Percentiles rank a stretch among this genome's conserved stretches.
These are phyloP conservation scores for Nomada goodeniana DNA, from an alignment of 2,888 invertebrate genomes.

Conservation along the genomic window DNA sequence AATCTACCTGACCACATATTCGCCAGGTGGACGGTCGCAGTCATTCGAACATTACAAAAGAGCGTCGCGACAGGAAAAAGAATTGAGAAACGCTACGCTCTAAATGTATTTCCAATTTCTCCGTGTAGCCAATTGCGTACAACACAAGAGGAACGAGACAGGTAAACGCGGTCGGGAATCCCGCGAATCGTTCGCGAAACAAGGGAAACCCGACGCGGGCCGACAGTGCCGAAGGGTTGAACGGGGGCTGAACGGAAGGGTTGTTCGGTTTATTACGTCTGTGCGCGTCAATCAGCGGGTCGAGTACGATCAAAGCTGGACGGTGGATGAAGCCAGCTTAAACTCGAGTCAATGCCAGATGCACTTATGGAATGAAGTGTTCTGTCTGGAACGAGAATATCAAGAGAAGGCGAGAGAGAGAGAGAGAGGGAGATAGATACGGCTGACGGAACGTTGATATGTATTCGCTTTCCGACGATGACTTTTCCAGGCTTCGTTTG, in stretches of 20 bases:
- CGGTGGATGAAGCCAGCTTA: constrained; percentile 52
- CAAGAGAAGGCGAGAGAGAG: not conserved
- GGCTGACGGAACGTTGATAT: constrained; percentile 7
- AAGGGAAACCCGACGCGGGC: constrained; percentile 14
- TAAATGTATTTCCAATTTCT: too few relatives aligned
- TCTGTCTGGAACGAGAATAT: constrained; percentile 32
- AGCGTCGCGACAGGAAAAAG: too few relatives aligned
- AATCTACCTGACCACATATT: too few relatives aligned
- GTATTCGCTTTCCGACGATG: constrained; percentile 9
- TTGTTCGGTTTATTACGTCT: constrained; percentile 55
- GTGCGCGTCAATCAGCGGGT: constrained; percentile 69
- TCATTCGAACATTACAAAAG: too few relatives aligned
- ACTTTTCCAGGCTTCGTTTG: not conserved
- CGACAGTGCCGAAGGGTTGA: constrained; percentile 39
- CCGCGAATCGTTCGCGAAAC: constrained; percentile 15
- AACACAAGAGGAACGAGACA: not conserved
- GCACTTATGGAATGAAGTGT: constrained; percentile 65
- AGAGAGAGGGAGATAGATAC: not conserved
- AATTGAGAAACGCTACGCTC: too few relatives aligned
- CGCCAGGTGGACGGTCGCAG: too few relatives aligned
- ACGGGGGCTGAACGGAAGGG: constrained; percentile 32
- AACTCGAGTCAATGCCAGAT: constrained; percentile 60
- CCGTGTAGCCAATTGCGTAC: too few relatives aligned
- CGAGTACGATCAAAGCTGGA: constrained; percentile 64
- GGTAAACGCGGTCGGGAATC: constrained; percentile 1